A percentile compares a stretch with the other conserved stretches of the same genome.
phyloP scores from a whole-genome alignment of 2,113 vertebrate genomes.

The Actenoides hombroni region DNA sequence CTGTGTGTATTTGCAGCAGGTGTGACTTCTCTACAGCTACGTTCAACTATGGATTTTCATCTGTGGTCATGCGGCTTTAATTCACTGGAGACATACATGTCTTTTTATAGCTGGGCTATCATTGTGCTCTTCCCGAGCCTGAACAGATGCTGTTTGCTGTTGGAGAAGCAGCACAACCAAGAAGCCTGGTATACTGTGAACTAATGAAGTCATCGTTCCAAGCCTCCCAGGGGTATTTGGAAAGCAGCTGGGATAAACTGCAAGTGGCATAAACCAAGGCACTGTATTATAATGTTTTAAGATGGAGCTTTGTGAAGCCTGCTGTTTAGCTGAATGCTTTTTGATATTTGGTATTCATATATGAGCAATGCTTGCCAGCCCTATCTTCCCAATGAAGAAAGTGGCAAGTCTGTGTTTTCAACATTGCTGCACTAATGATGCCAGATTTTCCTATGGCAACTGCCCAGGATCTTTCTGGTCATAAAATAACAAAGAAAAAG shows the following conservation, averaged over 20 bases:
- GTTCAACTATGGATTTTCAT: background rate
- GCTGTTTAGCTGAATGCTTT: background rate
- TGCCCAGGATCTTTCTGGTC: background rate
- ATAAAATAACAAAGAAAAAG: background rate
- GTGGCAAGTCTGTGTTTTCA: background rate
- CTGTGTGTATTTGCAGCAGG: background rate
- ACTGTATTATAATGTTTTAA: background rate
- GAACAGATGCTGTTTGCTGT: background rate
- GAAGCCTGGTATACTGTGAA: background rate
- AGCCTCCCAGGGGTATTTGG: background rate
- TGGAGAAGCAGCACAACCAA: background rate
- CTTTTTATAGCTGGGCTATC: background rate
- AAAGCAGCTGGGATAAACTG: background rate
- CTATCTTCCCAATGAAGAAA: background rate
- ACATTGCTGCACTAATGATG: background rate
- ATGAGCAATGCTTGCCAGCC: background rate
- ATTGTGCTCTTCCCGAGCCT: background rate
- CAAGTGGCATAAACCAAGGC: background rate
- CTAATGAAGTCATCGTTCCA: background rate
- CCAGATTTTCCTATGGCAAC: background rate
- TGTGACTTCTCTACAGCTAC: background rate
- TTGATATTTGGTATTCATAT: conserved; percentile 3
- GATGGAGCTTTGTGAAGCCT: background rate
- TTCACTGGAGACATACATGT: background rate
- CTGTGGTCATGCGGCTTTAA: background rate